Evolutionary conservation across 2,797 vertebrate species (phyloP).

Genomic region (Phataginus tricuspis): DNA sequence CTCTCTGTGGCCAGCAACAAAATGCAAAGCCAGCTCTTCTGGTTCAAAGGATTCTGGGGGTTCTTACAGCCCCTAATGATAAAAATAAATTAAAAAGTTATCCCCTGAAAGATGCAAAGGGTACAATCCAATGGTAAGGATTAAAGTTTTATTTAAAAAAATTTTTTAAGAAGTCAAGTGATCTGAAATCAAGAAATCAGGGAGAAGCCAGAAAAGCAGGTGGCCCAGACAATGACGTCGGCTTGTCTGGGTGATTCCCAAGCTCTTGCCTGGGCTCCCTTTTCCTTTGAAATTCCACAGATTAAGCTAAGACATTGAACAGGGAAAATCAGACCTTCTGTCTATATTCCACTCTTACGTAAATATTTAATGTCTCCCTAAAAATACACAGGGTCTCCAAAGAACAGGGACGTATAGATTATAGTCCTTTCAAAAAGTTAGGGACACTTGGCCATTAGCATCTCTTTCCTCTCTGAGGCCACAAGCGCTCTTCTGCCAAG

Average conservation of each 20-base stretch:
- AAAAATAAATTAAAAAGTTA: not conserved
- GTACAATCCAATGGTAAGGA: not conserved
- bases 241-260: not conserved
- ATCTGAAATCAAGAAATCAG: not conserved
- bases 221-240: not conserved
- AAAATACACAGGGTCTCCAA: not conserved
- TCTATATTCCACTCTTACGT: not conserved
- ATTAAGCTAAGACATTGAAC: not conserved
- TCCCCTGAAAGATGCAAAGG: not conserved
- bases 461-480: not conserved
- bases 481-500: too few species aligned
- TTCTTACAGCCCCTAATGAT: not conserved
- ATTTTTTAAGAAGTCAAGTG: not conserved
- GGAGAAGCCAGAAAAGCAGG: not conserved
- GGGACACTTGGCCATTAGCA: fast-evolving
- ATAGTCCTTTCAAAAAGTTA: not conserved
- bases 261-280: not conserved
- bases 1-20: not conserved
- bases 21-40: not conserved
- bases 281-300: not conserved
- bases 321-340: conserved; percentile 24
- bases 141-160: not conserved
- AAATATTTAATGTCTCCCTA: not conserved
- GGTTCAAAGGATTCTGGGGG: not conserved
- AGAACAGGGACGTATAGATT: not conserved